Base-by-base conservation (phyloP, 2,797 vertebrate species). In the Silurus lanzhouensis region DNA sequence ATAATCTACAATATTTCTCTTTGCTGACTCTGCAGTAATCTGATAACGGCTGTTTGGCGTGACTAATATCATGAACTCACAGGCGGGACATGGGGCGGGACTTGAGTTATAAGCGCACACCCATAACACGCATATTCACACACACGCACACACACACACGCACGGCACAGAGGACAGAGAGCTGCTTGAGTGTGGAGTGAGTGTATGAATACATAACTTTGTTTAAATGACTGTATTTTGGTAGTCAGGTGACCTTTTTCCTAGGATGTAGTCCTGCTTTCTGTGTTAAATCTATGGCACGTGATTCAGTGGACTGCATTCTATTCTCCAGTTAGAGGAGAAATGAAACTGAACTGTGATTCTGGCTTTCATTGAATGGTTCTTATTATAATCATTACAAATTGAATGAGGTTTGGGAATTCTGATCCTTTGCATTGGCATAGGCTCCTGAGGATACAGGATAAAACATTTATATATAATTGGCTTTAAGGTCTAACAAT, bases 291-390 rank as follows among this genome's bases (percentile, higher is more conserved):
- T 80, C 22, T n/a, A 46, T 66, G 6, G 20, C 60, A 48, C 5
- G 19, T 17, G 38, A 10, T 15, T 44, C 13, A 60, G 22, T 46
- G 31, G 27, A 52, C 44, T 66, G 20, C 14, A 48, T 58, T 82
- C 13, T 71, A 44, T 70, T 72, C 31, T 58, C 27, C 81, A 1
- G 13, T 71, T 83, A 27, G 5, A 76, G 38, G 31, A 48, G 80
- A 82, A 86, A 82, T 61, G 80, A 86, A 86, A 86, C 80, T 82
- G 76, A 67, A 81, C 20, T 44, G 84, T 57, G 25, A 76, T 52
- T 20, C 31, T 76, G 31, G 60, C 25, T 25, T n/a, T 66, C n/a
- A 63, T 52, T 27, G 2, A 20, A 17, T 57, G 12, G 15, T 25
- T 48, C 22, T 15, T 38, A 22, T 27, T 25, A 1, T 55, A 20